Percentiles rank a stretch among this genome's conserved stretches.
These are phyloP conservation scores for Tympanoctomys barrerae DNA, from an alignment of 2,797 vertebrate species.

Conservation along the genomic window DNA sequence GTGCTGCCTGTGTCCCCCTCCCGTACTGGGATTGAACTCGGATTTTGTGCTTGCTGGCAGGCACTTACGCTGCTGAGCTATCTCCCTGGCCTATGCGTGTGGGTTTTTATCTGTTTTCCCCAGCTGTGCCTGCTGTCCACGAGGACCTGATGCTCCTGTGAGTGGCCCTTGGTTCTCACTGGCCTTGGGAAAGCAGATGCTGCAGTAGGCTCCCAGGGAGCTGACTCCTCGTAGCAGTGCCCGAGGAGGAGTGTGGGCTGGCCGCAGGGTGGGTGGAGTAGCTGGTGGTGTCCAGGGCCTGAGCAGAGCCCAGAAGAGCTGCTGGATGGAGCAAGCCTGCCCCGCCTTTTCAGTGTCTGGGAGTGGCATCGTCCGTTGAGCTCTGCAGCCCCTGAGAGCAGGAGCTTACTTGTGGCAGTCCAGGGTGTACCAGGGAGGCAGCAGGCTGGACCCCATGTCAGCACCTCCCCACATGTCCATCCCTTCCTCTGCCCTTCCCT, in stretches of 20 bases:
- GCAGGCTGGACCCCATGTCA: neutral
- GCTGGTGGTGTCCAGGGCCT: neutral
- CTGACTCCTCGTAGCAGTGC: conserved; percentile 89
- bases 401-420: conserved; percentile 85
- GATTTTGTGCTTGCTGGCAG: too few relatives aligned
- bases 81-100: neutral
- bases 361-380: conserved; percentile 93
- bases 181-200: conserved; percentile 95
- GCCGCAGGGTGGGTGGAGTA: conserved; percentile 87
- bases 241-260: conserved; percentile 68
- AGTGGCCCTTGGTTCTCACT: conserved; percentile 94
- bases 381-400: conserved; percentile 95
- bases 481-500: conserved; percentile 27
- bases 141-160: conserved; percentile 94
- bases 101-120: conserved; percentile 95
- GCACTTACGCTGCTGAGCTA: too few relatives aligned
- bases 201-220: conserved; percentile 93
- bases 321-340: conserved; percentile 96
- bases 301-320: neutral
- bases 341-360: conserved; percentile 94
- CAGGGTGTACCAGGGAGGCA: conserved; percentile 93
- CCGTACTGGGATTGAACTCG: too few relatives aligned
- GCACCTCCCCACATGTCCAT: neutral
- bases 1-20: too few relatives aligned
- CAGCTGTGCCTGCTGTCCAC: conserved; percentile 95